Percentiles rank a stretch among this genome's conserved stretches.
phyloP scores from a whole-genome alignment of 2,113 vertebrate species.

The Rhinoderma darwinii region DNA sequence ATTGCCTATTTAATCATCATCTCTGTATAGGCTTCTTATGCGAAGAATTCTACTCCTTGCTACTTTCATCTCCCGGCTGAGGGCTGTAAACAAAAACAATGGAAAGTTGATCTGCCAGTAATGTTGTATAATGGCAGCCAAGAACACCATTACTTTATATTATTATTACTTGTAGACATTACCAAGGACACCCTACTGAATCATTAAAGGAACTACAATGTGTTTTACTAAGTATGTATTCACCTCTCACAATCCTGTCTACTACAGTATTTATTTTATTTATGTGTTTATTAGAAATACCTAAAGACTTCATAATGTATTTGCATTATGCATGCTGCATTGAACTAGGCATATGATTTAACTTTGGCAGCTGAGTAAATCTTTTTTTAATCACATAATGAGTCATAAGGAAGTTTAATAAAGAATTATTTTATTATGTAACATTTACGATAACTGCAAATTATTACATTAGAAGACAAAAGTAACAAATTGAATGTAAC shows the following conservation, averaged over 20 bases:
- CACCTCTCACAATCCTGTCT: background rate
- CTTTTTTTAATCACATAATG: background rate
- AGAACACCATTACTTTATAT: background rate
- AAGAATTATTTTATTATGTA: background rate
- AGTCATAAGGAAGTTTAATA: background rate
- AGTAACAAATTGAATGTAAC: background rate
- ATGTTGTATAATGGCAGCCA: background rate
- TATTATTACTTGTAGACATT: slow-evolving; percentile 12
- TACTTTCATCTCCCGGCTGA: background rate
- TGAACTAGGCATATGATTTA: background rate
- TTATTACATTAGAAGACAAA: background rate
- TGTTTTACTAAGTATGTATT: background rate
- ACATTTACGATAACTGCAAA: slow-evolving; percentile 3
- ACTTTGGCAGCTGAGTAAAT: background rate
- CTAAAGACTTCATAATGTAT: slow-evolving; percentile 15
- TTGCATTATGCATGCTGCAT: slow-evolving; percentile 2
- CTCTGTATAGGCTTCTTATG: background rate
- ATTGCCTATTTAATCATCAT: slow-evolving; percentile 9
- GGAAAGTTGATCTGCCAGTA: slow-evolving; percentile 9
- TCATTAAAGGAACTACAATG: background rate
- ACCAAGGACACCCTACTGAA: slow-evolving; percentile 14
- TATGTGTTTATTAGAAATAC: slow-evolving; percentile 14
- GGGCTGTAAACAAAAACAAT: background rate
- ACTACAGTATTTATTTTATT: slow-evolving; percentile 28
- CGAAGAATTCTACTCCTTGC: background rate